phyloP scores from a whole-genome alignment of 2,888 invertebrate species.

The Deroplatys truncata region DNA sequence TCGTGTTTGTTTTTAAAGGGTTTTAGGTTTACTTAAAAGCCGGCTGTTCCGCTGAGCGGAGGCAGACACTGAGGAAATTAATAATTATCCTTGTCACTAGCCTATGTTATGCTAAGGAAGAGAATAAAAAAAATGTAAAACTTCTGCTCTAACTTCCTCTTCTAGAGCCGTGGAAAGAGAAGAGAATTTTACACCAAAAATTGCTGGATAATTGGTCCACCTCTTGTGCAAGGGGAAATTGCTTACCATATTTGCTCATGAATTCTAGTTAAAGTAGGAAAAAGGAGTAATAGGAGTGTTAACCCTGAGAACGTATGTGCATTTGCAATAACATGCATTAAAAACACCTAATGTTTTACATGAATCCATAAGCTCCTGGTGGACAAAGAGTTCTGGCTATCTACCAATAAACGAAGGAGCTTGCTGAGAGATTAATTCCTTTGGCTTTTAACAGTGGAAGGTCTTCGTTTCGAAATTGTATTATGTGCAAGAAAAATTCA shows the following conservation, averaged over 20 bases:
- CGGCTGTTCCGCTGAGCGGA: neutral
- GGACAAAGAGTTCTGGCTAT: too few species aligned
- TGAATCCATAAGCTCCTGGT: too few species aligned
- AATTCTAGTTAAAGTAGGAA: too few species aligned
- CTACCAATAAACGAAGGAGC: too few species aligned
- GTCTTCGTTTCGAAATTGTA: too few species aligned
- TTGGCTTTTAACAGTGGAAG: too few species aligned
- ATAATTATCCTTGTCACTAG: neutral
- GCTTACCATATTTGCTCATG: neutral
- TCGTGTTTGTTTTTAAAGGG: neutral
- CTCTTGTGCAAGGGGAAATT: neutral
- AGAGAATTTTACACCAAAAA: neutral
- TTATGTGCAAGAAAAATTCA: too few species aligned
- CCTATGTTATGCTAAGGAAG: neutral
- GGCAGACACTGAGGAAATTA: neutral
- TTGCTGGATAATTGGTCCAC: neutral
- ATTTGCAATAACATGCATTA: too few species aligned
- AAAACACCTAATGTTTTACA: too few species aligned
- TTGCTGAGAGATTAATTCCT: too few species aligned
- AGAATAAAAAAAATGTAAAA: neutral
- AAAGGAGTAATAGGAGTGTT: too few species aligned
- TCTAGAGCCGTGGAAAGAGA: neutral
- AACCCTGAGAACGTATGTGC: too few species aligned
- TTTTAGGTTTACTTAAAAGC: neutral
- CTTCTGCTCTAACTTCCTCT: neutral